Base-by-base conservation (phyloP, 2,888 invertebrate genomes). In the Machimus rusticus region DNA sequence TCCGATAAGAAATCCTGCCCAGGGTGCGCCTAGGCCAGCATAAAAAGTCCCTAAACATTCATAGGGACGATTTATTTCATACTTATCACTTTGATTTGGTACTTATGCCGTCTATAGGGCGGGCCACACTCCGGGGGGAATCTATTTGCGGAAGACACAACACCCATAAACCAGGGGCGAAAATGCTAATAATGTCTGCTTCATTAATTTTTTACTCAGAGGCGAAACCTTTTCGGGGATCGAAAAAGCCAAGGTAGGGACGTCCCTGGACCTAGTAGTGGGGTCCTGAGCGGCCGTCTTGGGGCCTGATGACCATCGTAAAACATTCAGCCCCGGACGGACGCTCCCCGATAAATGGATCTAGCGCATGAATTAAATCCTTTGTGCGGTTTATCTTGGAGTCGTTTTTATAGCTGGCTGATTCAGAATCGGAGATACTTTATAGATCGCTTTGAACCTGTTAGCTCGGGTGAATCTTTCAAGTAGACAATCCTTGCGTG, bases 191-290 rank as follows among this genome's bases (percentile, higher is more conserved):
- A 85, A 85, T 85, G 85, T 85, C 74, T 74, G 46, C 74, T 74
- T 85, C 85, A 85, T 85, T 85, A 85, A 85, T 85, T 85, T 85
- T 85, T 85, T 85, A 85, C 74, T 85, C 74, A 43, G 37, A 74
- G 43, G 5, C 85, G 43, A 39, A 81, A 51, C 81, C 81, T 51
- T 81, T 81, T 81, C 12, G 23, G 81, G 79, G 81, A 81, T 81
- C 55, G 55, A 81, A 81, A 81, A 81, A 81, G 81, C 28, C 81
- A 81, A 46, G 43, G n/a, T 51, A 51, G 5, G 81, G 16, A 46
- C 55, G 51, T 51, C 51, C 81, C 81, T 16, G 23, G 39, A 14
- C 28, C 2, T 16, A n/a, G 55, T 81, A 81, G 31, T 55, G n/a
- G n/a, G 51, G n/a, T 31, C 31, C 51, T 28, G 31, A 51, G 81